A percentile compares a stretch with the other conserved stretches of the same genome.
phyloP scores from a whole-genome alignment of 2,113 vertebrate genomes.

The Capreolus pygargus region DNA sequence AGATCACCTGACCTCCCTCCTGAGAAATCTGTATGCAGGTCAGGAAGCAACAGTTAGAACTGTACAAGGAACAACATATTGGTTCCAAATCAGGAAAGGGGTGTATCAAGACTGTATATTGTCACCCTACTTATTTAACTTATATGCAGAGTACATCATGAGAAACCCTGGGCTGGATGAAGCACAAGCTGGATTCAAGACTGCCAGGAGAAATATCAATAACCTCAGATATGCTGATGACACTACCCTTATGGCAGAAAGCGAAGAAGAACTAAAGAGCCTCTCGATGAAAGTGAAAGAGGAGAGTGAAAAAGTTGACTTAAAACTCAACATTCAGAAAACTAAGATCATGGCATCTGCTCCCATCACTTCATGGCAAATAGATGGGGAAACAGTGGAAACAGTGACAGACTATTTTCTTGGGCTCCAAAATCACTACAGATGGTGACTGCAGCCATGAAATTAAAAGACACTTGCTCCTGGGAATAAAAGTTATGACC shows the following conservation, averaged over 20 bases:
- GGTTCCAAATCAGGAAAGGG: not conserved
- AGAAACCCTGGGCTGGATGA: not conserved
- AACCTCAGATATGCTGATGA: not conserved
- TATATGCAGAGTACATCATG: not conserved
- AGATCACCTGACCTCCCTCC: not conserved
- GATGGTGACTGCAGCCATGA: not conserved
- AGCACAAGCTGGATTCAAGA: not conserved
- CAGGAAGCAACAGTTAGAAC: not conserved
- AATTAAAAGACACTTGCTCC: not conserved
- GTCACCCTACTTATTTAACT: not conserved
- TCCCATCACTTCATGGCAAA: not conserved
- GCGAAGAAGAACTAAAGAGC: not conserved
- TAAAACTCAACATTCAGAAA: not conserved
- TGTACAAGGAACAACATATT: not conserved
- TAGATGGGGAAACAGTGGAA: not conserved
- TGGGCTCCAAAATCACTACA: not conserved
- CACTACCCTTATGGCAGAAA: not conserved
- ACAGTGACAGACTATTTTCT: not conserved
- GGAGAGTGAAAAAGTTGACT: not conserved
- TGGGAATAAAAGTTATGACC: not conserved
- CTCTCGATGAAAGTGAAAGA: not conserved
- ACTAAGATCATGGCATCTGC: not conserved
- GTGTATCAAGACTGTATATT: not conserved
- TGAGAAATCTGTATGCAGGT: not conserved
- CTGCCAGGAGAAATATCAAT: not conserved